A percentile compares a stretch with the other conserved stretches of the same genome.
Conservation (phyloP, 2,888 invertebrate genomes). For the Gari tellinella region DNA sequence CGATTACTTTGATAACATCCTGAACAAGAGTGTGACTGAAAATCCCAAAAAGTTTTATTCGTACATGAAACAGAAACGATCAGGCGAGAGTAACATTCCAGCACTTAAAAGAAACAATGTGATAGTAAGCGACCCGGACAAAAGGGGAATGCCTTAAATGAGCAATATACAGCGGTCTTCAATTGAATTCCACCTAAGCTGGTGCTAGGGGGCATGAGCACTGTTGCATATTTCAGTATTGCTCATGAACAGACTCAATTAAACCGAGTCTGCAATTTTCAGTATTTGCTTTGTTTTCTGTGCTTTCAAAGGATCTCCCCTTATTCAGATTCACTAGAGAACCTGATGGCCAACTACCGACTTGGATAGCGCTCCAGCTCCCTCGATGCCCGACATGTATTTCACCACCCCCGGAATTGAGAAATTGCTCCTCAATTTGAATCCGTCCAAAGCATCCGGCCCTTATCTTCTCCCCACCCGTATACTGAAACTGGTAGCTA, state of each 20-base stretch:
- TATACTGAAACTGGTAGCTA: slow-evolving; percentile 18
- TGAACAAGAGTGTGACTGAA: slow-evolving; percentile 22
- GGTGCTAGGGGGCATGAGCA: no score
- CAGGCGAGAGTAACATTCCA: not conserved
- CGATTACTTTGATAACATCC: slow-evolving; percentile 21
- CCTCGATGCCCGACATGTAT: slow-evolving; percentile 22
- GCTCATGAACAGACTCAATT: no score
- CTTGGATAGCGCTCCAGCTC: slow-evolving; percentile 9
- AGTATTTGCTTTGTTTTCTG: no score
- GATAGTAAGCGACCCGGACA: slow-evolving; percentile 1
- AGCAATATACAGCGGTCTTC: slow-evolving; percentile 35
- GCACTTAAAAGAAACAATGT: not conserved
- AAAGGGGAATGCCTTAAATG: slow-evolving; percentile 28
- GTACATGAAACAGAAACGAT: no score
- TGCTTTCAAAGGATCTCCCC: no score
- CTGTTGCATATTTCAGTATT: no score
- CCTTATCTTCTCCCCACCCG: slow-evolving; percentile 30
- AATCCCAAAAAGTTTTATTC: no score
- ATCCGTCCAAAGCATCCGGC: slow-evolving; percentile 29
- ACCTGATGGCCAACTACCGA: slow-evolving; percentile 18
- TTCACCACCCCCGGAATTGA: slow-evolving; percentile 20
- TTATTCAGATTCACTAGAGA: no score
- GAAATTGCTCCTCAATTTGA: slow-evolving; percentile 20
- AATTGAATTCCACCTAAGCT: no score
- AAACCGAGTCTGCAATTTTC: no score